Conservation (phyloP, 2,888 invertebrate species). For the Drosophila recens region DNA sequence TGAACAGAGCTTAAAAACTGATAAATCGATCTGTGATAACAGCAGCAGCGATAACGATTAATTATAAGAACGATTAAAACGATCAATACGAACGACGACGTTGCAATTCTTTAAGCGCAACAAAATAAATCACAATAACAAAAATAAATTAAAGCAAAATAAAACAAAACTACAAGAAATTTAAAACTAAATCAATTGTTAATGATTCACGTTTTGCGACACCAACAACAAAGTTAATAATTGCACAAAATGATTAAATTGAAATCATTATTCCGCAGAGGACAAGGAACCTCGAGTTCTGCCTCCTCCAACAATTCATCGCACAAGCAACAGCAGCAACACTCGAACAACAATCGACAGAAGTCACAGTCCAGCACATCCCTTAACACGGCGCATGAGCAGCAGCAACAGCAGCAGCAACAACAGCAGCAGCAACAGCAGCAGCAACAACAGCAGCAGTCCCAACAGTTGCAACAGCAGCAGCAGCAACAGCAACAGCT, state of each 20-base stretch:
- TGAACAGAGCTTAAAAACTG: conserved; percentile 16
- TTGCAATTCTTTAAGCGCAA: conserved; percentile 39
- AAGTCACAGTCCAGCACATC: conserved; percentile 83
- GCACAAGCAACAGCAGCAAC: conserved; percentile 67
- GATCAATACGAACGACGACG: conserved; percentile 42
- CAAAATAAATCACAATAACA: conserved; percentile 8
- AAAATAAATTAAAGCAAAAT: not conserved
- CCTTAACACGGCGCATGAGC: conserved; percentile 78
- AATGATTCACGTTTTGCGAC: conserved; percentile 73
- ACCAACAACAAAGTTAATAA: conserved; percentile 23
- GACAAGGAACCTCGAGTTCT: conserved; percentile 87
- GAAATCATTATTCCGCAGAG: conserved; percentile 96
- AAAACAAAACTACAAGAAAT: conserved; percentile 2
- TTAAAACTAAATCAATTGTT: conserved; percentile 39
- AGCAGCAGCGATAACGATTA: conserved; percentile 46
- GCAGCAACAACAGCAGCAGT: conserved; percentile 19
- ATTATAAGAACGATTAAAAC: conserved; percentile 49
- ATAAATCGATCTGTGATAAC: conserved; percentile 39
- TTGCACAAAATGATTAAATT: conserved; percentile 92
- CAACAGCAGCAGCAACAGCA: conserved; percentile 34
- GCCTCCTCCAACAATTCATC: conserved; percentile 78
- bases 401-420: conserved; percentile 59
- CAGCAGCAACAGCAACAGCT: conserved; percentile 35
- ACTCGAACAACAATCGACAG: conserved; percentile 78
- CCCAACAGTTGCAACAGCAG: conserved; percentile 32